Base-by-base conservation (phyloP, 2,888 invertebrate genomes). In the Rhagonycha fulva region DNA sequence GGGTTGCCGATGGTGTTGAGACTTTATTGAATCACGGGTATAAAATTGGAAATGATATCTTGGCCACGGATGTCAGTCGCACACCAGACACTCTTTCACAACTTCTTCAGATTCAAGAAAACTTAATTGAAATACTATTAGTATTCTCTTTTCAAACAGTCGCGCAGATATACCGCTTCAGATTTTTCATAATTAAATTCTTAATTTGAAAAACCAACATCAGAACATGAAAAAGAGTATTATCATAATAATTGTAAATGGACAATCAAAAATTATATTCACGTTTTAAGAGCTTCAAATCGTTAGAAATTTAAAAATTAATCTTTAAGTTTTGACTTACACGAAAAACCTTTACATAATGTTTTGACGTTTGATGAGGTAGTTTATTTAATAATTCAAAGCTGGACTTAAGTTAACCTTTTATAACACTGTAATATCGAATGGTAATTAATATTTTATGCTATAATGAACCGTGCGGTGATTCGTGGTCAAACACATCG, bases 1-100 rank as follows among this genome's bases (percentile, higher is more conserved):
- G 86, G 86, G 86, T 86, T 86, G 84, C 85, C 85, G 85, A 86
- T 86, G 85, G 85, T 85, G 85, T 86, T 84, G 86, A 86, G 86
- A 86, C 85, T 85, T 85, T 86, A 86, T 86, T 86, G 86, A 85
- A 86, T 86, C 83, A 84, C 83, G 85, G 84, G 83, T 83, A 85
- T 86, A 85, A 86, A 87, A 86, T 87, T 86, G 87, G 85, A 86
- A 86, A 85, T 86, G 86, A 86, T 86, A 85, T 86, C 86, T 85
- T 85, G 84, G 84, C 84, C 84, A 84, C 81, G 83, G 83, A 84
- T 85, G 86, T 86, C 86, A 86, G 77, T 79, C 81, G 82, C 85
- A 85, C 83, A 83, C 83, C 81, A 84, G 84, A 84, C 85, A 86
- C 86, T 86, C 84, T 85, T 85, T 85, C 84, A 84, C 80, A 84